A percentile compares a stretch with the other conserved stretches of the same genome.
phyloP scores from a whole-genome alignment of 2,113 vertebrate species.

The Megaptera novaeangliae region DNA sequence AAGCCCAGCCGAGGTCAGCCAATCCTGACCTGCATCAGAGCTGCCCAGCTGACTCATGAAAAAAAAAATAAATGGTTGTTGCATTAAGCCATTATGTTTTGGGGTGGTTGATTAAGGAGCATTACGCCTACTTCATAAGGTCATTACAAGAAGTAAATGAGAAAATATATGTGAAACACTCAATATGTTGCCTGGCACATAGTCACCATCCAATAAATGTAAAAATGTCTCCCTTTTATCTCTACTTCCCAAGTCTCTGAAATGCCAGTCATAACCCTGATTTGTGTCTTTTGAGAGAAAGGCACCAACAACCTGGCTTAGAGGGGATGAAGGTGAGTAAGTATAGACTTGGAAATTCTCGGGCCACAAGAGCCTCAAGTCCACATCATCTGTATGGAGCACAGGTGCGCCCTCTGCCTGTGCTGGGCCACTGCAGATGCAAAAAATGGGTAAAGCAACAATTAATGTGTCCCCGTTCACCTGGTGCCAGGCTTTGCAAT shows the following conservation, averaged over 20 bases:
- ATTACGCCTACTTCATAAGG: background rate
- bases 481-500: background rate
- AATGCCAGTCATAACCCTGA: background rate
- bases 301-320: background rate
- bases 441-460: background rate
- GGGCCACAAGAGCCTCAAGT: background rate
- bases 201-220: background rate
- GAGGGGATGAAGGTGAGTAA: background rate
- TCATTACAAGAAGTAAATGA: background rate
- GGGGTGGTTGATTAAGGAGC: background rate
- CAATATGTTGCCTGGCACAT: background rate
- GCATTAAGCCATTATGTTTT: background rate
- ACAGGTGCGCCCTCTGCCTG: background rate
- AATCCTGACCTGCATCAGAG: background rate
- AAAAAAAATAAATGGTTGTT: background rate
- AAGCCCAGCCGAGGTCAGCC: background rate
- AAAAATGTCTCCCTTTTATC: background rate
- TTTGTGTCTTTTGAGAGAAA: background rate
- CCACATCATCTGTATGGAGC: fast-evolving
- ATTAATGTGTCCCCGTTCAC: background rate
- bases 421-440: background rate
- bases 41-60: background rate
- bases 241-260: background rate
- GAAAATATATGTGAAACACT: background rate
- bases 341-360: background rate